These are phyloP conservation scores for Drosophila acutilabella DNA, from an alignment of 2,888 invertebrate genomes.

Conservation along the genomic window DNA sequence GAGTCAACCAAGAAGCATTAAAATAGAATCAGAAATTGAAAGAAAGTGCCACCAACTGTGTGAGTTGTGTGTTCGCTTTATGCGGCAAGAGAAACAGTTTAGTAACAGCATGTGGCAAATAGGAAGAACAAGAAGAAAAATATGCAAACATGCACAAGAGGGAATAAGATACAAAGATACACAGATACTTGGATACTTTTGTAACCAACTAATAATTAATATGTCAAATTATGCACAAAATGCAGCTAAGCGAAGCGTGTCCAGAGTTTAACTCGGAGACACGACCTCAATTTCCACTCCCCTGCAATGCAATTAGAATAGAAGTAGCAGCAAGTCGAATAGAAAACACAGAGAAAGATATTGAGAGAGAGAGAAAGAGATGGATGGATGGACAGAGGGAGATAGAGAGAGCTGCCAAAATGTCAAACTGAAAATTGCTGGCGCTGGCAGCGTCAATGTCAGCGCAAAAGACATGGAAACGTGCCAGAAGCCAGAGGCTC, in stretches of 20 bases:
- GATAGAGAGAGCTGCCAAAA: conserved; percentile 70
- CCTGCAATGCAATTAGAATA: conserved; percentile 71
- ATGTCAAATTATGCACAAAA: conserved; percentile 76
- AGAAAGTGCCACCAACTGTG: conserved; percentile 72
- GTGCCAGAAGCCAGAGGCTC: conserved; percentile 33
- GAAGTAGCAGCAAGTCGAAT: conserved; percentile 7
- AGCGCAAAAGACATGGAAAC: conserved; percentile 38
- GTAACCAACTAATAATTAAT: conserved; percentile 67
- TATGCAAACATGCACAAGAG: not conserved
- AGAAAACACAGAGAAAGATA: not conserved
- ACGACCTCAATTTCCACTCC: conserved; percentile 10
- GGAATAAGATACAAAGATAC: not conserved
- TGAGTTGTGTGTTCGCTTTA: conserved; percentile 41
- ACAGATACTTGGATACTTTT: conserved; percentile 35
- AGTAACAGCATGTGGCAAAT: conserved; percentile 18
- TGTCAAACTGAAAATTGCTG: conserved; percentile 79
- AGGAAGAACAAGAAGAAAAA: not conserved
- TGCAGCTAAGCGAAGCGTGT: conserved; percentile 63
- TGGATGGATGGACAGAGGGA: conserved; percentile 2
- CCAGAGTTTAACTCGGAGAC: conserved; percentile 42
- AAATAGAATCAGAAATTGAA: conserved; percentile 43
- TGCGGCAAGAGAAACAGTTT: conserved; percentile 53
- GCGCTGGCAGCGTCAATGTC: conserved; percentile 52
- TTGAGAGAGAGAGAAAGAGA: conserved; percentile 12
- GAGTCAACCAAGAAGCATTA: conserved; percentile 32